Conservation (phyloP, 2,888 invertebrate genomes). For the Eremobia ochroleuca region DNA sequence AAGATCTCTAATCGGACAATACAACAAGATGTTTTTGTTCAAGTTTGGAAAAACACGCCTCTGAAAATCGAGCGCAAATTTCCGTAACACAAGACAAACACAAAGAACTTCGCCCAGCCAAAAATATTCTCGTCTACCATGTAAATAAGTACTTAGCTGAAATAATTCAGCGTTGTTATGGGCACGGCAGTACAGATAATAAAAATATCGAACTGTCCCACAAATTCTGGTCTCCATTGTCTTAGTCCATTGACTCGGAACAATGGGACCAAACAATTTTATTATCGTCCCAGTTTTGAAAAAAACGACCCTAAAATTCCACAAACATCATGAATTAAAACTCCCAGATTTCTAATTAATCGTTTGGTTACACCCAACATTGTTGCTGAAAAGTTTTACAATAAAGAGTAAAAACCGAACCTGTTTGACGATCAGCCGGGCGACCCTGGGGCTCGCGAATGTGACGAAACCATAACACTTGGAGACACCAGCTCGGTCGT, state of each 20-base stretch:
- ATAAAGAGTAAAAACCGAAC: conserved; percentile 73
- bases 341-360: conserved; percentile 49
- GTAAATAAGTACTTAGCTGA: conserved; percentile 24
- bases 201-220: conserved; percentile 52
- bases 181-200: conserved; percentile 18
- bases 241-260: conserved; percentile 33
- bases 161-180: conserved; percentile 23
- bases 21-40: conserved; percentile 20
- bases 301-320: conserved; percentile 2
- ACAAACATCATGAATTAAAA: conserved; percentile 49
- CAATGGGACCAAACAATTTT: conserved; percentile 52
- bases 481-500: conserved; percentile 98
- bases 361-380: conserved; percentile 43
- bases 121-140: conserved; percentile 46
- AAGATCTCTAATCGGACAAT: neutral
- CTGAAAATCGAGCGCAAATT: conserved; percentile 21
- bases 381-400: conserved; percentile 59
- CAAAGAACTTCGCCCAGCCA: conserved; percentile 58
- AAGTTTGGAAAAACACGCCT: conserved; percentile 7
- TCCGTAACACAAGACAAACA: conserved; percentile 40
- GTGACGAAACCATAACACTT: conserved; percentile 98
- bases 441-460: conserved; percentile 89
- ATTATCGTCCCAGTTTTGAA: conserved; percentile 29
- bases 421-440: conserved; percentile 89
- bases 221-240: conserved; percentile 41